A percentile compares a stretch with the other conserved stretches of the same genome.
Evolutionary conservation across 2,113 vertebrate genomes (phyloP).

Genomic region (Strigops habroptila): DNA sequence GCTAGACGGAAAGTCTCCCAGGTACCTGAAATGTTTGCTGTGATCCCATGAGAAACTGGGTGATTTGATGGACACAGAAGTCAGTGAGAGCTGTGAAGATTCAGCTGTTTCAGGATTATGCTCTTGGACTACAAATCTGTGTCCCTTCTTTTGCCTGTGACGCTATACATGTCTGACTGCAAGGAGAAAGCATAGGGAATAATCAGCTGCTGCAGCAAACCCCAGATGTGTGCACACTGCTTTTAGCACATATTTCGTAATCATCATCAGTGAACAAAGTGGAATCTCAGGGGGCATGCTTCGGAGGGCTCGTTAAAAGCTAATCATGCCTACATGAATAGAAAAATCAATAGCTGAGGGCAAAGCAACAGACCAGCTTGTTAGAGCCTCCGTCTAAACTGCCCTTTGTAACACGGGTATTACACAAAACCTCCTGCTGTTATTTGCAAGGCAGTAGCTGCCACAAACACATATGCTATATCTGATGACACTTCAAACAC

Average conservation of each 20-base stretch:
- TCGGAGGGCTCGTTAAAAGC: not conserved
- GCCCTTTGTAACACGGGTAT: not conserved
- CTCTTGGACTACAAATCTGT: not conserved
- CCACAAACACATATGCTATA: not conserved
- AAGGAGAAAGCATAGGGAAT: fast-evolving
- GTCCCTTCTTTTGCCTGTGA: not conserved
- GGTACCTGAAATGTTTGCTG: not conserved
- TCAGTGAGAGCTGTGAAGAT: not conserved
- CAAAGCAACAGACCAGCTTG: not conserved
- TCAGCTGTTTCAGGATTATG: not conserved
- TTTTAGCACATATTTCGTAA: not conserved
- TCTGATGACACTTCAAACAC: not conserved
- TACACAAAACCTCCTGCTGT: not conserved
- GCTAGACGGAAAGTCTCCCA: not conserved
- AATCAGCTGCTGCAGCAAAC: not conserved
- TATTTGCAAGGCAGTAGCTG: not conserved
- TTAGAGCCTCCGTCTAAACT: not conserved
- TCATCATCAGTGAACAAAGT: not conserved
- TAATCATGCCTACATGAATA: not conserved
- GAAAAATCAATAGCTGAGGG: constrained; percentile 20
- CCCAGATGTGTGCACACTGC: not conserved
- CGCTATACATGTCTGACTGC: fast-evolving
- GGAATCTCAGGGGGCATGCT: not conserved
- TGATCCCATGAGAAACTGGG: not conserved
- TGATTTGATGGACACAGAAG: not conserved